Percentiles rank a stretch among this genome's conserved stretches.
These are phyloP conservation scores for Patella ulyssiponensis DNA, from an alignment of 2,888 invertebrate species.

Conservation along the genomic window DNA sequence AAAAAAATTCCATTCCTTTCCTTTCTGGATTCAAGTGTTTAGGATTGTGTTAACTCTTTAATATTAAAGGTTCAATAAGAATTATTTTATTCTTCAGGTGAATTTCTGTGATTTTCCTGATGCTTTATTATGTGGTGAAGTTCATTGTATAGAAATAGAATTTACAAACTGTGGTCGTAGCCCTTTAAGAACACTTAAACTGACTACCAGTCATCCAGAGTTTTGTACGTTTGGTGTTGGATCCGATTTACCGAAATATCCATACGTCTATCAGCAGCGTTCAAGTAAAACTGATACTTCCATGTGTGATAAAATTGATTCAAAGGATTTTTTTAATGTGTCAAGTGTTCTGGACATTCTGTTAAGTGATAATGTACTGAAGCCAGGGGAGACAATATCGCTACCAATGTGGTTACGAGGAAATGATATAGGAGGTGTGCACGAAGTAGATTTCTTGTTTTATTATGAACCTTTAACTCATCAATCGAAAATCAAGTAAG, in stretches of 20 bases:
- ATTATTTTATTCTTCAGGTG: conserved; percentile 74
- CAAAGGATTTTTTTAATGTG: conserved; percentile 29
- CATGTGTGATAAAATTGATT: conserved; percentile 15
- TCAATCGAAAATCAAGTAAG: conserved; percentile 54
- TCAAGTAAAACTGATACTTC: conserved; percentile 17
- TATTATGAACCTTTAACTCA: conserved; percentile 79
- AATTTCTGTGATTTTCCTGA: conserved; percentile 80
- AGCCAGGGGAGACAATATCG: conserved; percentile 75
- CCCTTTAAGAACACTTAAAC: conserved; percentile 68
- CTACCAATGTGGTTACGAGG: conserved; percentile 81
- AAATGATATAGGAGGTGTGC: conserved; percentile 78
- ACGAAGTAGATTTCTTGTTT: conserved; percentile 80
- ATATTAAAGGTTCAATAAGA: no score
- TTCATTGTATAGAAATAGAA: conserved; percentile 80
- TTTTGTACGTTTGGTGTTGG: conserved; percentile 76
- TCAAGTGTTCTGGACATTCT: conserved; percentile 58
- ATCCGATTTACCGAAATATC: conserved; percentile 53
- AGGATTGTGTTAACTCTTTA: no score
- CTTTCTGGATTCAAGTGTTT: no score
- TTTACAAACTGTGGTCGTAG: conserved; percentile 79
- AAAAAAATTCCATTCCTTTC: no score
- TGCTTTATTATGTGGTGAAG: conserved; percentile 83
- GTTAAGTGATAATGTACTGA: conserved; percentile 69
- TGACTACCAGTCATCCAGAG: conserved; percentile 82
- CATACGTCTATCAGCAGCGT: conserved; percentile 53